phyloP scores from a whole-genome alignment of 2,797 vertebrate species.

The Huso huso region DNA sequence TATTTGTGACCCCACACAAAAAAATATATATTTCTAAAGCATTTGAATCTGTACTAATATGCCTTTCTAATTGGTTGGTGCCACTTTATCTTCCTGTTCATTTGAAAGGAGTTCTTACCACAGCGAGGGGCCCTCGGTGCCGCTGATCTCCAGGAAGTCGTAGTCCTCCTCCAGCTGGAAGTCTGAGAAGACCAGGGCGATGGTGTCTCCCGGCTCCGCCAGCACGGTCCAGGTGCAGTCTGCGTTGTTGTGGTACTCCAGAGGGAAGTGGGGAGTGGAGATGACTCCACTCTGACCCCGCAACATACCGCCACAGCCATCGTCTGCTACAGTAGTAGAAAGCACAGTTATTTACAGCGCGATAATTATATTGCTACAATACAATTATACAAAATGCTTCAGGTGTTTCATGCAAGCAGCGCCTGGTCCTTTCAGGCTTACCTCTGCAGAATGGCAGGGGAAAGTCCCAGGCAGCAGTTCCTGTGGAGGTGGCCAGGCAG shows the following conservation, averaged over 20 bases:
- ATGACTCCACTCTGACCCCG: slow-evolving; percentile 93
- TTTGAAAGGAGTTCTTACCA: slow-evolving; percentile 67
- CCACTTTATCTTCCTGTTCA: background rate
- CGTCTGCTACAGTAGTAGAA: slow-evolving; percentile 66
- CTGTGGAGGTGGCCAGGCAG: slow-evolving; percentile 75
- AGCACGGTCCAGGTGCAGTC: slow-evolving; percentile 98
- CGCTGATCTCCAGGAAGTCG: slow-evolving; percentile 89
- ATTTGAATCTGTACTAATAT: no score
- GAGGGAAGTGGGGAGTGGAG: slow-evolving; percentile 88
- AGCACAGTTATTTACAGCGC: no score
- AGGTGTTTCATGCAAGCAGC: background rate
- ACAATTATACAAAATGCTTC: no score
- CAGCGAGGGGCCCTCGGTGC: slow-evolving; percentile 89
- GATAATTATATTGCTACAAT: no score
- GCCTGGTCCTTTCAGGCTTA: slow-evolving; percentile 35
- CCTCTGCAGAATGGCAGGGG: slow-evolving; percentile 94
- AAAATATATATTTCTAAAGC: no score
- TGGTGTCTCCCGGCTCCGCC: slow-evolving; percentile 94
- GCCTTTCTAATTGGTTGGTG: no score
- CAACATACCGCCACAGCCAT: slow-evolving; percentile 90
- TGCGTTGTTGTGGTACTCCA: slow-evolving; percentile 88
- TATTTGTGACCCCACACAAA: no score
- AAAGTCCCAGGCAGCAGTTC: slow-evolving; percentile 90
- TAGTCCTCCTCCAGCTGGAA: slow-evolving; percentile 96
- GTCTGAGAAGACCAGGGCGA: slow-evolving; percentile 91